phyloP scores from a whole-genome alignment of 2,113 vertebrate species.

The Phocoena phocoena region DNA sequence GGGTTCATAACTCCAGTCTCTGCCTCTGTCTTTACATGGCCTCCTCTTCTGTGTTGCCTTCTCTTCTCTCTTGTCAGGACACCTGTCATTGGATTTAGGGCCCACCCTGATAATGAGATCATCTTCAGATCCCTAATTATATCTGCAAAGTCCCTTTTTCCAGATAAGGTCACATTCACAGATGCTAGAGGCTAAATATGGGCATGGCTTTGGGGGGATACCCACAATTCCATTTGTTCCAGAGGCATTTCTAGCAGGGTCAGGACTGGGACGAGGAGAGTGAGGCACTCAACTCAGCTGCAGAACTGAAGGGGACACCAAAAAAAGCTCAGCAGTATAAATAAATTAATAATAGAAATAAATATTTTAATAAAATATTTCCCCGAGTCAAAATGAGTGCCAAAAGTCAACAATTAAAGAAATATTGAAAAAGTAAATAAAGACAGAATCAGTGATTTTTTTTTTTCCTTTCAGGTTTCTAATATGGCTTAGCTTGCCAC shows the following conservation, averaged over 20 bases:
- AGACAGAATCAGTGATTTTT: not conserved
- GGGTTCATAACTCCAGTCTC: not conserved
- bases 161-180: not conserved
- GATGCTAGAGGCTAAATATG: not conserved
- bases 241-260: not conserved
- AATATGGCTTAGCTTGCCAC: not conserved
- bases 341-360: not conserved
- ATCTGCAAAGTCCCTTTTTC: not conserved
- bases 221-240: not conserved
- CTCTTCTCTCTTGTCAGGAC: not conserved
- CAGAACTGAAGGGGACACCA: not conserved
- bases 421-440: not conserved
- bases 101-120: not conserved
- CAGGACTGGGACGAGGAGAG: not conserved
- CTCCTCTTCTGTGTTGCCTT: not conserved
- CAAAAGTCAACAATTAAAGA: not conserved
- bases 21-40: not conserved
- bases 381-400: not conserved
- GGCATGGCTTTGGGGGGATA: not conserved
- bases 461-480: not conserved
- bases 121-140: not conserved
- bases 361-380: not conserved
- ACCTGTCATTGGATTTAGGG: not conserved
- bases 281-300: not conserved
- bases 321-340: not conserved